Evolutionary conservation across 2,888 invertebrate species (phyloP).

Genomic region (Tenthredo mesomela): DNA sequence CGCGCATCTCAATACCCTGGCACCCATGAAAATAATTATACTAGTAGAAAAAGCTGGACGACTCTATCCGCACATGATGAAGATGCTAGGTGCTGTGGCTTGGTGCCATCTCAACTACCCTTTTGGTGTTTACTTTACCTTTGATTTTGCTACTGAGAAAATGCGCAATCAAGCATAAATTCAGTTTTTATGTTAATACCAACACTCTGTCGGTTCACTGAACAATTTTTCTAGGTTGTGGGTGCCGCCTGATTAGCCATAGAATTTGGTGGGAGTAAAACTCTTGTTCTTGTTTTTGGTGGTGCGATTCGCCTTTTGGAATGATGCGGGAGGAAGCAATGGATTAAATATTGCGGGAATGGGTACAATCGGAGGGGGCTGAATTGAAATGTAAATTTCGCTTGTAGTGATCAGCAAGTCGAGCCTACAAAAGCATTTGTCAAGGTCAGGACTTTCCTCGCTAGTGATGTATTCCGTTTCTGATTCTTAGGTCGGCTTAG

Average conservation of each 20-base stretch:
- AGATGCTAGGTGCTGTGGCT: background rate
- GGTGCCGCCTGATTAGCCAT: slow-evolving; percentile 23
- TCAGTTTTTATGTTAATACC: slow-evolving; percentile 14
- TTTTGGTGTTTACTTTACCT: background rate
- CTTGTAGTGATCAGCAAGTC: background rate
- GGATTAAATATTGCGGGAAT: background rate
- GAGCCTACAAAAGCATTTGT: background rate
- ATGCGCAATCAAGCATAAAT: slow-evolving; percentile 6
- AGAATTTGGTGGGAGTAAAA: background rate
- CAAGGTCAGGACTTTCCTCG: background rate
- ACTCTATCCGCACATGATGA: background rate
- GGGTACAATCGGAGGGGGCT: background rate
- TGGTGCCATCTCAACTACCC: slow-evolving; percentile 1
- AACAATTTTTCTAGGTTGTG: slow-evolving; percentile 18
- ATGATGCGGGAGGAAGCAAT: background rate
- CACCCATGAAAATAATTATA: too few species aligned
- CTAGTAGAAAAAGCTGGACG: background rate
- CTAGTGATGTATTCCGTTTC: background rate
- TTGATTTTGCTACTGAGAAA: background rate
- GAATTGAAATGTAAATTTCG: background rate
- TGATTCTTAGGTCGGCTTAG: background rate
- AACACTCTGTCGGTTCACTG: slow-evolving; percentile 10
- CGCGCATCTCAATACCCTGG: background rate
- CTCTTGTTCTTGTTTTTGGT: slow-evolving; percentile 1
- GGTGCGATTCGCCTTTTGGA: background rate